Percentiles rank a stretch among this genome's conserved stretches.
These are phyloP conservation scores for Pycnonotus jocosus DNA, from an alignment of 2,113 vertebrate genomes.

Conservation along the genomic window DNA sequence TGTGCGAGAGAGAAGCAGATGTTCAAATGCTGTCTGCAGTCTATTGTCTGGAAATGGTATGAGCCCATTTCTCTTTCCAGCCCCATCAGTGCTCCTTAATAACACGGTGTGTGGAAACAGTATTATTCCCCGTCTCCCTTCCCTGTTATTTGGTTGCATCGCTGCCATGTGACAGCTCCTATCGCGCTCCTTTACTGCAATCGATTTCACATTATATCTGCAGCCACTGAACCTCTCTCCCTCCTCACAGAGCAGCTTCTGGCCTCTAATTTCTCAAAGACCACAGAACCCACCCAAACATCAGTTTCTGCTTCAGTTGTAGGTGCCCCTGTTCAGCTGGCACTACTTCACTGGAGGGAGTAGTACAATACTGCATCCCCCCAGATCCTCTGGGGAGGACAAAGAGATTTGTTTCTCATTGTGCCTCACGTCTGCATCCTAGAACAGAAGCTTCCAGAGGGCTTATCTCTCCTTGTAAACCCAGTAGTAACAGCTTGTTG, in stretches of 20 bases:
- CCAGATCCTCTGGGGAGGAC: not conserved
- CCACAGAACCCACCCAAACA: not conserved
- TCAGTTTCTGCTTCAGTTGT: not conserved
- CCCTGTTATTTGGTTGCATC: not conserved
- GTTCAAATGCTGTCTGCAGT: not conserved
- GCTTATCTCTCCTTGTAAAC: not conserved
- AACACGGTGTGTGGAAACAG: not conserved
- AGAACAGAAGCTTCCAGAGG: not conserved
- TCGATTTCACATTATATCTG: not conserved
- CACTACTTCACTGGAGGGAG: not conserved
- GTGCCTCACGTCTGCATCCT: not conserved
- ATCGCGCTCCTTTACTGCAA: not conserved
- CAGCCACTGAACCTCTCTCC: not conserved
- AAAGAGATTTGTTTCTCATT: not conserved
- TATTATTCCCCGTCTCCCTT: not conserved
- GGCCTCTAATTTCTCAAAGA: not conserved
- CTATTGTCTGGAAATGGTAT: not conserved
- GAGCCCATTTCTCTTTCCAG: not conserved
- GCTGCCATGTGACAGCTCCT: not conserved
- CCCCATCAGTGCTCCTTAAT: not conserved
- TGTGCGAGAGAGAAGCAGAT: not conserved
- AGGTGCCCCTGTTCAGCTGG: not conserved
- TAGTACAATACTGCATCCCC: not conserved
- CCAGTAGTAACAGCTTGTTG: not conserved
- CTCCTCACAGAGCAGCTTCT: not conserved